phyloP scores from a whole-genome alignment of 1,140 invertebrate species.

The Halictus rubicundus region DNA sequence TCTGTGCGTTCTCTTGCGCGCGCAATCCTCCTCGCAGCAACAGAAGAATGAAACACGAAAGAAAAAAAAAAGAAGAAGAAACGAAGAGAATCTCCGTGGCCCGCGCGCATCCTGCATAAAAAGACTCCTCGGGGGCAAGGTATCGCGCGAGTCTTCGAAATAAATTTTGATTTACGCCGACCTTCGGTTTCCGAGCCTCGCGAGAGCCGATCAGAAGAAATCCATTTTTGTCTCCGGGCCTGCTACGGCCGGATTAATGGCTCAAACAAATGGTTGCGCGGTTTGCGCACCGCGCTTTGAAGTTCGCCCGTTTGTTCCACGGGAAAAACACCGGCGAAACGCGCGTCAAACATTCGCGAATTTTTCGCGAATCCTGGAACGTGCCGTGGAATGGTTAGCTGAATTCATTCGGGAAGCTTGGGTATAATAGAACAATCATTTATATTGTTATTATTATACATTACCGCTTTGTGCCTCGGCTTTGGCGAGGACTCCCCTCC shows the following conservation, averaged over 20 bases:
- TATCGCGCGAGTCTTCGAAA: not conserved
- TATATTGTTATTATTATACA: too few species aligned
- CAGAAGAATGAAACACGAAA: too few species aligned
- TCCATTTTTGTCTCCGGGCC: not conserved
- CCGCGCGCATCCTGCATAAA: constrained; percentile 1
- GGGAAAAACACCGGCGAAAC: not conserved
- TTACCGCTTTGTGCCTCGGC: too few species aligned
- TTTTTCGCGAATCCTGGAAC: too few species aligned
- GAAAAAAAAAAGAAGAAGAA: too few species aligned
- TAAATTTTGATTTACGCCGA: constrained; percentile 37
- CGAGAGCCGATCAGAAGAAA: not conserved
- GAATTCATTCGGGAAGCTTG: too few species aligned
- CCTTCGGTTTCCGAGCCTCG: not conserved
- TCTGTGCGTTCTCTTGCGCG: not conserved
- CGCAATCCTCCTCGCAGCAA: not conserved
- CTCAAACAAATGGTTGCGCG: constrained; percentile 3
- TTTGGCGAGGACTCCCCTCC: too few species aligned
- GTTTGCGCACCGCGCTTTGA: not conserved
- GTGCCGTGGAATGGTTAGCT: too few species aligned
- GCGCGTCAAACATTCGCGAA: too few species aligned
- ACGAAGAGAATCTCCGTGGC: not conserved
- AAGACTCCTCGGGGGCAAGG: not conserved
- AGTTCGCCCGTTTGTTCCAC: not conserved
- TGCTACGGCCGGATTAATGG: not conserved
- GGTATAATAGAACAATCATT: too few species aligned